A percentile compares a stretch with the other conserved stretches of the same genome.
phyloP scores from a whole-genome alignment of 2,113 vertebrate genomes.

The Puffinus mauretanicus region DNA sequence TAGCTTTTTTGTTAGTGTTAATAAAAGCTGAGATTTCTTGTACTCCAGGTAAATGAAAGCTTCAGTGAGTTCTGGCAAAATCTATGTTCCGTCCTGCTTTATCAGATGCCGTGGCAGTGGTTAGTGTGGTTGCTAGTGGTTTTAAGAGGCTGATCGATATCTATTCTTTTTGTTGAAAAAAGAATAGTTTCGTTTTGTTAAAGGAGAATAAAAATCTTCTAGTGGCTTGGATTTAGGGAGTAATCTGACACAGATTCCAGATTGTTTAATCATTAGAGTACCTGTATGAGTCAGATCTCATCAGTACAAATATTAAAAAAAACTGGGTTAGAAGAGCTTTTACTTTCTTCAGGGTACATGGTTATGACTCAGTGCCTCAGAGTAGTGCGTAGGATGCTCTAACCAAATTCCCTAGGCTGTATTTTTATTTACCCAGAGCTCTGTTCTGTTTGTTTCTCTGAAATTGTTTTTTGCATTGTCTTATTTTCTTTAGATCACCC shows the following conservation, averaged over 20 bases:
- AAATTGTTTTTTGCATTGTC: background rate
- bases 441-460: background rate
- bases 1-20: background rate
- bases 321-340: background rate
- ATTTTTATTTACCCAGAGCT: constrained; percentile 6
- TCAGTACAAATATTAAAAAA: background rate
- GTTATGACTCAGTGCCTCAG: constrained; percentile 17
- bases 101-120: background rate
- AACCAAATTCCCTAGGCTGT: background rate
- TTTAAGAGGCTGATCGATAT: background rate
- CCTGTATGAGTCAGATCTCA: background rate
- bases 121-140: background rate
- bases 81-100: background rate
- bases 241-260: background rate
- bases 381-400: background rate
- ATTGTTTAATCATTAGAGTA: background rate
- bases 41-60: background rate
- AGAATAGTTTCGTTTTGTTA: background rate
- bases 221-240: background rate
- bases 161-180: background rate
- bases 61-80: background rate
- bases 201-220: background rate
- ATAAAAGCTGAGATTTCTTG: background rate
- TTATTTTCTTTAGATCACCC: constrained; percentile 82
- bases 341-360: background rate